Evolutionary conservation across 1,140 invertebrate species (phyloP).

Genomic region (Subanguina moxae): DNA sequence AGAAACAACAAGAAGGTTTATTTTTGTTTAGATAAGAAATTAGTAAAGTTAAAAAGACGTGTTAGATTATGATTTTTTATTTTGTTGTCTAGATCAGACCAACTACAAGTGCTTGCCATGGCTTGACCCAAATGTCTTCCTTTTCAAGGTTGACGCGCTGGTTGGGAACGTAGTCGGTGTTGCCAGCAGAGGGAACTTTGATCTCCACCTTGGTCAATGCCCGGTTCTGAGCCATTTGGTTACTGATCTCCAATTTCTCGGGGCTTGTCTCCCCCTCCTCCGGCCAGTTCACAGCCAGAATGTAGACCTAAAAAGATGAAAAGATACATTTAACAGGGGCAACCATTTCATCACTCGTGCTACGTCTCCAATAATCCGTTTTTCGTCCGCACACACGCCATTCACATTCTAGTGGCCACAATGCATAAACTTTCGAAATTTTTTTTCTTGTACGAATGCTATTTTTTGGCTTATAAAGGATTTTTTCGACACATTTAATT

Average conservation of each 20-base stretch:
- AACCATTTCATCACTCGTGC: too few species aligned
- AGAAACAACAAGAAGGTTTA: too few species aligned
- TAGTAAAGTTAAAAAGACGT: too few species aligned
- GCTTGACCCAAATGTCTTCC: constrained; percentile 4
- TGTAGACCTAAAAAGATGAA: constrained; percentile 1
- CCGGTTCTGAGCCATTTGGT: neutral
- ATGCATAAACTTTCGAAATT: too few species aligned
- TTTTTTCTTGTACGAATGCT: too few species aligned
- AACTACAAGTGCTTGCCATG: neutral
- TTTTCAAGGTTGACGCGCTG: neutral
- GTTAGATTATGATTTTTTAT: neutral
- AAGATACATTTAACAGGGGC: too few species aligned
- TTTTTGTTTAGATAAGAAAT: too few species aligned
- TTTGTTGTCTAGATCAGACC: neutral
- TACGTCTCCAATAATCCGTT: too few species aligned
- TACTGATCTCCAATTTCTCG: neutral
- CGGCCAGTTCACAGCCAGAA: constrained; percentile 13
- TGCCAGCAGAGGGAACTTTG: neutral
- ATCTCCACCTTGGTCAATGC: neutral
- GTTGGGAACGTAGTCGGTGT: neutral
- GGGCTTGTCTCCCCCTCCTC: neutral
- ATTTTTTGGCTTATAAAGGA: too few species aligned
- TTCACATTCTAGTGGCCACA: too few species aligned
- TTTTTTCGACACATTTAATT: too few species aligned
- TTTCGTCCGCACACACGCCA: too few species aligned